Conservation (phyloP, 2,888 invertebrate species). For the Drosophila affinis region DNA sequence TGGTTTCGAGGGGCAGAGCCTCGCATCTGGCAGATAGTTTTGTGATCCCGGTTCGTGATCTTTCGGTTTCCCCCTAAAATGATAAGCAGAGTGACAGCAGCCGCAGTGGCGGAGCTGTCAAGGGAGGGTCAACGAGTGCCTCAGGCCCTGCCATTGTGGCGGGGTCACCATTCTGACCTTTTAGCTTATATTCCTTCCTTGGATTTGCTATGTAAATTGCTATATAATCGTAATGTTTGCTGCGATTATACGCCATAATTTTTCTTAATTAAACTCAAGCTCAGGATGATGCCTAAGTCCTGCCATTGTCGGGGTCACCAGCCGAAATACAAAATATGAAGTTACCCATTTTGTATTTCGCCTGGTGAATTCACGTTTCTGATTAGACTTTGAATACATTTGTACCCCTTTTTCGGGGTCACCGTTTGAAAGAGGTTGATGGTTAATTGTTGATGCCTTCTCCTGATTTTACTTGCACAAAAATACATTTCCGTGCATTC, state of each 20-base stretch:
- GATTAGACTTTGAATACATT: no score
- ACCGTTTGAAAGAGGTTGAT: neutral
- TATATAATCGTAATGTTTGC: no score
- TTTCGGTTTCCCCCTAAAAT: slow-evolving; percentile 3
- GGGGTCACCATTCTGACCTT: neutral
- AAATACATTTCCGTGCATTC: no score
- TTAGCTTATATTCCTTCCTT: neutral
- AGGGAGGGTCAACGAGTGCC: neutral
- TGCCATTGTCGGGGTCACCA: neutral
- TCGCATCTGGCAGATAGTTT: slow-evolving; percentile 41
- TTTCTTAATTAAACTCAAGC: neutral
- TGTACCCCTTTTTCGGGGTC: neutral
- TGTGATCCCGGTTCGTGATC: slow-evolving; percentile 19
- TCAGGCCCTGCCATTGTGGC: neutral
- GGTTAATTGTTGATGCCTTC: no score
- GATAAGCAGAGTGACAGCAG: slow-evolving; percentile 21
- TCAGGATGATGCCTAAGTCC: neutral
- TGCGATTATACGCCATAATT: neutral
- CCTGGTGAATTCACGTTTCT: no score
- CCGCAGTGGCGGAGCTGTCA: slow-evolving; percentile 5
- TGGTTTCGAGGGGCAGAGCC: slow-evolving; percentile 19
- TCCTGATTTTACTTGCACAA: neutral
- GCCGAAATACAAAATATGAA: no score
- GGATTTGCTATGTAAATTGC: no score
- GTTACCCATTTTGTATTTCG: no score